Evolutionary conservation across 2,797 vertebrate species (phyloP), one percentile per base, ranked within the genome.

Genomic region (Petrocephalus sullivani): DNA sequence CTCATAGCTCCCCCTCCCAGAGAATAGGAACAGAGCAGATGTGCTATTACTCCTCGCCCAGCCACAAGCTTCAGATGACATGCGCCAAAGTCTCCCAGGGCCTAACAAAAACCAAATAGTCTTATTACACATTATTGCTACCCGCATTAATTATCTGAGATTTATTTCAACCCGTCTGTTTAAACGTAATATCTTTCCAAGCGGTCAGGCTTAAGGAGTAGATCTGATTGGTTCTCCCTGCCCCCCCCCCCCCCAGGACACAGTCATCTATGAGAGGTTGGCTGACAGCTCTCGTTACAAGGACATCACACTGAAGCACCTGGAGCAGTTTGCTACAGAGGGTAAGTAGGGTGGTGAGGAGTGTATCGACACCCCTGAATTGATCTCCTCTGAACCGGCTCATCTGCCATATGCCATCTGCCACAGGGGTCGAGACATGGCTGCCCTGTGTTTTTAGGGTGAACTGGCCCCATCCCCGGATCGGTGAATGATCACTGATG

Each of bases 241-340:
- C 92, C 33, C 91, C 91, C 93, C 94, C 23, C 37, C 37, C 0
- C 37, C 37, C 37, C 85, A 99, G 98, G 98, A 99, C 94, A 98
- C 98, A 0, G 98, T 99, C 85, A 97, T 99, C 95, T 99, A 98
- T 92, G 98, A 99, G 90, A 97, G 98, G 87, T 96, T 99, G 91
- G 97, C 98, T 85, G 98, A 99, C 94, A 98, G 94, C 91, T 99
- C 98, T 87, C 97, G 96, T 93, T 99, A 98, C 94, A 99, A 98
- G 95, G 98, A 99, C 94, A 99, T 98, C 91, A 99, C 98, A 4
- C 93, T 99, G 91, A 99, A 99, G 94, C 98, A 99, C 94, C 96
- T 99, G 94, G 98, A 99, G 90, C 97, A 98, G 93, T 99, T 99
- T 96, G 98, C 98, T 87, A 99, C 98, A 3, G 98, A 99, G 95